Percentiles rank a stretch among this genome's conserved stretches.
phyloP scores from a whole-genome alignment of 2,888 invertebrate species.

The Dicycla oo region DNA sequence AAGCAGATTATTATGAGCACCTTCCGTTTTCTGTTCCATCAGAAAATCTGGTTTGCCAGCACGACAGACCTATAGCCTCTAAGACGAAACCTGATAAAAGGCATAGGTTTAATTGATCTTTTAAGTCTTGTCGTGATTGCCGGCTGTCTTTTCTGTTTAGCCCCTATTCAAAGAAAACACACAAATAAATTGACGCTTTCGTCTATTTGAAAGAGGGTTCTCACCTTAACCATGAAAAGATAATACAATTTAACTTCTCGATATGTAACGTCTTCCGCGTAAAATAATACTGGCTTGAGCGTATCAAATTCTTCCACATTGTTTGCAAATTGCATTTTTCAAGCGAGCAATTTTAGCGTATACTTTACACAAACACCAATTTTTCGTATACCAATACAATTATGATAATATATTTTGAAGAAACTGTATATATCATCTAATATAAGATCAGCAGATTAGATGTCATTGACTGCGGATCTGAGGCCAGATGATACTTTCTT shows the following conservation, averaged over 20 bases:
- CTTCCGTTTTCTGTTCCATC: no score
- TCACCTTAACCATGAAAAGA: not conserved
- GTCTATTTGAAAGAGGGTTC: not conserved
- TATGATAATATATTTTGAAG: conserved; percentile 18
- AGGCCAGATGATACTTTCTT: no score
- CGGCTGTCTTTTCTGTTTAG: not conserved
- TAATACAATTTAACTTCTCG: not conserved
- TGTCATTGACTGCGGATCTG: no score
- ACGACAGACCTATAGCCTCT: not conserved
- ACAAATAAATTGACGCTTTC: not conserved
- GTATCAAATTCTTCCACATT: conserved; percentile 33
- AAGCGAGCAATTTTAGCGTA: conserved; percentile 31
- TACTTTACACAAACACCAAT: conserved; percentile 45
- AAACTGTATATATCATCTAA: no score
- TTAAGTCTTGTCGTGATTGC: not conserved
- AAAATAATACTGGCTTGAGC: conserved; percentile 22
- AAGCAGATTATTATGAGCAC: not conserved
- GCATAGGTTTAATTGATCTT: not conserved
- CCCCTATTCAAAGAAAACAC: not conserved
- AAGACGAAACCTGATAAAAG: not conserved
- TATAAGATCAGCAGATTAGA: no score
- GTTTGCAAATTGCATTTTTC: conserved; percentile 54
- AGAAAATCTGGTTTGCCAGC: not conserved
- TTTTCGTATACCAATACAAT: conserved; percentile 44
- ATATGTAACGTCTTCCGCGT: not conserved